Conservation (phyloP, 2,888 invertebrate species). For the Lomographa bimaculata region DNA sequence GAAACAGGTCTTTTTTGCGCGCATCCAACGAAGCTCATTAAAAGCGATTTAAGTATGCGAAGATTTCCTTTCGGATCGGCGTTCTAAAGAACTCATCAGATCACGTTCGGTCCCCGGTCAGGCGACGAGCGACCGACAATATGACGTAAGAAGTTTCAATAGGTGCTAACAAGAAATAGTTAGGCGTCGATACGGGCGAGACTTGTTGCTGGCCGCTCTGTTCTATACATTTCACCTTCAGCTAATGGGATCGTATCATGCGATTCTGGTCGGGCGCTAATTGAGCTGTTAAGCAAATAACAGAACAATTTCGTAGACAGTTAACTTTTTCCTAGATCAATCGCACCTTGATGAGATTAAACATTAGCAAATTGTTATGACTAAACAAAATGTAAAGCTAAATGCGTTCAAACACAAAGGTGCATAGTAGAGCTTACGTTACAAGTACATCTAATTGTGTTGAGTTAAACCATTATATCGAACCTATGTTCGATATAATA, state of each 20-base stretch:
- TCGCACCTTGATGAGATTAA: conserved; percentile 24
- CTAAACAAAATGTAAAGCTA: conserved; percentile 18
- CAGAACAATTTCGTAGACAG: conserved; percentile 31
- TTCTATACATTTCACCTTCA: conserved; percentile 63
- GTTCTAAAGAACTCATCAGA: conserved; percentile 63
- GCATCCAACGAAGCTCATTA: conserved; percentile 55
- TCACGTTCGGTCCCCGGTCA: conserved; percentile 44
- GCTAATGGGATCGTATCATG: conserved; percentile 54
- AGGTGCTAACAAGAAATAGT: conserved; percentile 69
- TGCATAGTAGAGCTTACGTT: conserved; percentile 13
- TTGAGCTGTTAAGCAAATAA: conserved; percentile 45
- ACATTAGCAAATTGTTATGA: conserved; percentile 30
- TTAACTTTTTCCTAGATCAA: conserved; percentile 33
- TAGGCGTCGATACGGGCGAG: conserved; percentile 40
- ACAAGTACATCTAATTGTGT: conserved; percentile 40
- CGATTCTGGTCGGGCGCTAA: conserved; percentile 46
- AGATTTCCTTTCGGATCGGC: conserved; percentile 56
- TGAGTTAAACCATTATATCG: conserved; percentile 46
- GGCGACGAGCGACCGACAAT: conserved; percentile 48
- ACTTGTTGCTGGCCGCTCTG: conserved; percentile 44
- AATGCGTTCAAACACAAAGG: conserved; percentile 15
- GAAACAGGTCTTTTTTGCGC: conserved; percentile 49
- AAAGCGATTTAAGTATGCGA: conserved; percentile 52
- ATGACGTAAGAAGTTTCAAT: conserved; percentile 64
- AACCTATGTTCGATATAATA: no score